These are phyloP conservation scores for Sebastes itinus DNA, from an alignment of 2,797 vertebrate genomes.

Conservation along the genomic window DNA sequence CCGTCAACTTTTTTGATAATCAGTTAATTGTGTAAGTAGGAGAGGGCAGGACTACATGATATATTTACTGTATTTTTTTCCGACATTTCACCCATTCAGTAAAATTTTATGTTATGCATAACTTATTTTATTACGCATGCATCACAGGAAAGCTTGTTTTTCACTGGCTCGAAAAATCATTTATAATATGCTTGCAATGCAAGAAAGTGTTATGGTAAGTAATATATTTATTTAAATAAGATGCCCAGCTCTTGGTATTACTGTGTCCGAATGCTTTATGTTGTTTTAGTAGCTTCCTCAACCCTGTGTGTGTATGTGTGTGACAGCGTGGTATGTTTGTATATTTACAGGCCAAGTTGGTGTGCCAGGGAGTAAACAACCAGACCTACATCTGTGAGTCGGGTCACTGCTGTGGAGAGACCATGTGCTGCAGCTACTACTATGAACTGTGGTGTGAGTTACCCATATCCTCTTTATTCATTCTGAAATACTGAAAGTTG, in stretches of 20 bases:
- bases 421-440: conserved; percentile 95
- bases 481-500: background rate
- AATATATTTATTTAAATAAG: background rate
- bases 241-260: background rate
- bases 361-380: conserved; percentile 91
- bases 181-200: background rate
- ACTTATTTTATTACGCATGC: background rate
- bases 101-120: background rate
- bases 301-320: background rate
- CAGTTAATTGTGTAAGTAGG: background rate
- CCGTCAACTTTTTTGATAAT: background rate
- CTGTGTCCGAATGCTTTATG: background rate
- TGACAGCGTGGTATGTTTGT: background rate
- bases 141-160: background rate
- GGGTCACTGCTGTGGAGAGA: conserved; percentile 94
- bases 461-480: background rate
- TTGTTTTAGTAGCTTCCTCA: background rate
- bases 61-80: background rate
- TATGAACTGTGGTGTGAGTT: conserved; percentile 97
- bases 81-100: too few species aligned
- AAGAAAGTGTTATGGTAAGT: background rate
- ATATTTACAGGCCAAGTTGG: conserved; percentile 84
- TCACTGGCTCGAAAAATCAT: background rate
- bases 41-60: background rate
- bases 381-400: conserved; percentile 94